A percentile compares a stretch with the other conserved stretches of the same genome.
Conservation (phyloP, 2,797 vertebrate genomes). For the Pelobates cultripes region DNA sequence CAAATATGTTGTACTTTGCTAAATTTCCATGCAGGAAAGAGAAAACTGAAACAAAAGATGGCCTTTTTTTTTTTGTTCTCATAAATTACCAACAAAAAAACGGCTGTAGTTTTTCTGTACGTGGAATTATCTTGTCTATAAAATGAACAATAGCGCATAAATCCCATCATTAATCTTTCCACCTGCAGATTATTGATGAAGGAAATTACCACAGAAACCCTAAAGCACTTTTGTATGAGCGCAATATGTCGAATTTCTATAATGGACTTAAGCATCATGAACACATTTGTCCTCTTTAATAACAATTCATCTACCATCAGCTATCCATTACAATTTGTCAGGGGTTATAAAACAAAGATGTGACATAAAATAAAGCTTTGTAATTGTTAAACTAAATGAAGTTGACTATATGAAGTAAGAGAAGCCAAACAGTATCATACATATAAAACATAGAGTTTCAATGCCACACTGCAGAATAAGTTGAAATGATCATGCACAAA, state of each 20-base stretch:
- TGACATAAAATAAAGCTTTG: not conserved
- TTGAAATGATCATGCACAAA: not conserved
- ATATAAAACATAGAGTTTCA: not conserved
- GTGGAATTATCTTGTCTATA: constrained; percentile 7
- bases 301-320: constrained; percentile 12
- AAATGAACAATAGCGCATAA: constrained; percentile 20
- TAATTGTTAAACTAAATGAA: not conserved
- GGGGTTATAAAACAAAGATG: not conserved
- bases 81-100: not conserved
- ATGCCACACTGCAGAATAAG: not conserved
- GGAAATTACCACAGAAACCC: constrained; percentile 25
- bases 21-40: not conserved
- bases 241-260: constrained; percentile 34
- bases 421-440: not conserved
- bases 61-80: not conserved
- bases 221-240: constrained; percentile 22
- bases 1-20: not conserved
- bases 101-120: not conserved
- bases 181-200: constrained; percentile 47
- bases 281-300: constrained; percentile 35
- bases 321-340: constrained; percentile 3
- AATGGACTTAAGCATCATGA: constrained; percentile 3
- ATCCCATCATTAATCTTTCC: constrained; percentile 46
- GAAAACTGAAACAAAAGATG: not conserved
- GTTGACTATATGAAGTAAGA: not conserved